phyloP scores from a whole-genome alignment of 2,797 vertebrate genomes.

The Pogoniulus pusillus region DNA sequence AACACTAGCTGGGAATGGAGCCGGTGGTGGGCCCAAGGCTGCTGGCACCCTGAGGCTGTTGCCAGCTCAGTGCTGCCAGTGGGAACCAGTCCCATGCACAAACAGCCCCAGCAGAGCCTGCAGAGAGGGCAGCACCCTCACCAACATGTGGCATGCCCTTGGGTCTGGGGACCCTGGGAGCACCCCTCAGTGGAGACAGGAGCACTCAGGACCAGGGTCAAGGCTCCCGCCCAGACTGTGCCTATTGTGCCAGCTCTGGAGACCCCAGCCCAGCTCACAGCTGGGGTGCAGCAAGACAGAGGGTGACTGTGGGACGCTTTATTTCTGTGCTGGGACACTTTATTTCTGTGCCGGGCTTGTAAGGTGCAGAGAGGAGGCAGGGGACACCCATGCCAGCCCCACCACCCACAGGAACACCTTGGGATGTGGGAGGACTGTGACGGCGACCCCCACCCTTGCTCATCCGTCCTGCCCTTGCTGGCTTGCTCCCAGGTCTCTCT shows the following conservation, averaged over 20 bases:
- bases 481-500: background rate
- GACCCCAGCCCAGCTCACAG: background rate
- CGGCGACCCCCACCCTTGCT: accelerated
- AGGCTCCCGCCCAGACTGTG: background rate
- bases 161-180: background rate
- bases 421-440: accelerated
- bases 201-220: background rate
- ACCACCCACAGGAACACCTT: accelerated
- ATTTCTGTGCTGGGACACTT: background rate
- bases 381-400: accelerated
- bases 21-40: accelerated
- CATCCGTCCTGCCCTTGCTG: accelerated
- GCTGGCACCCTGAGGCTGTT: background rate
- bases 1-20: background rate
- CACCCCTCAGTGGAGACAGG: background rate
- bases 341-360: background rate
- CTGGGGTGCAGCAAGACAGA: background rate
- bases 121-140: background rate
- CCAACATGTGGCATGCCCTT: accelerated
- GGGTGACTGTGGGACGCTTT: background rate
- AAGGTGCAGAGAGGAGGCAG: background rate
- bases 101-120: background rate
- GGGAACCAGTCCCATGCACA: accelerated
- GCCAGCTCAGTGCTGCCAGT: accelerated
- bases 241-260: too few relatives aligned